Percentiles rank a stretch among this genome's conserved stretches.
phyloP scores from a whole-genome alignment of 2,888 invertebrate genomes.

The Agapostemon virescens region DNA sequence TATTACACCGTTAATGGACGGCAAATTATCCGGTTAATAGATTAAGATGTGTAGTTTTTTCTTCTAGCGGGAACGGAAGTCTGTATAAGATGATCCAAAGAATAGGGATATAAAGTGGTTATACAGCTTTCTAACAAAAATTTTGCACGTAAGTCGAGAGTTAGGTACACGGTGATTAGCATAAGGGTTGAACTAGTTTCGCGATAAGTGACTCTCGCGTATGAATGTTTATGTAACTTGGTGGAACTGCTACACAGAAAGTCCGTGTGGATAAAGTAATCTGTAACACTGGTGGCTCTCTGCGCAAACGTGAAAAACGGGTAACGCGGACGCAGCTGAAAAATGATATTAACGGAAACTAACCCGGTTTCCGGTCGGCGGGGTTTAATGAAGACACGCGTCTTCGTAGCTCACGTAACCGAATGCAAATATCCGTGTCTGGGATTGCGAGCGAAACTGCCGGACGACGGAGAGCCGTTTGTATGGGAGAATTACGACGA shows the following conservation, averaged over 20 bases:
- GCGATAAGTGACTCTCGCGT: neutral
- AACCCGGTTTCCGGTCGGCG: neutral
- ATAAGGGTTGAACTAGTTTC: slow-evolving; percentile 5
- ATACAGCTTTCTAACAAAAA: neutral
- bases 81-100: neutral
- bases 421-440: slow-evolving; percentile 49
- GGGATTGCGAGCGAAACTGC: slow-evolving; percentile 39
- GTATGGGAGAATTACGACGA: slow-evolving; percentile 47
- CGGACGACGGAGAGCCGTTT: slow-evolving; percentile 27
- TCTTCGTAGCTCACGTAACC: slow-evolving; percentile 54
- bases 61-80: neutral
- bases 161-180: neutral
- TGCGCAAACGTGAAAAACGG: neutral
- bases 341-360: slow-evolving; percentile 18
- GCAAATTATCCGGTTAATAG: neutral
- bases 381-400: slow-evolving; percentile 63
- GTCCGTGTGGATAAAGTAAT: neutral
- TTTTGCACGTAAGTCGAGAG: neutral
- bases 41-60: neutral
- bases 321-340: slow-evolving; percentile 1
- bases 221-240: neutral
- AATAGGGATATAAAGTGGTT: neutral
- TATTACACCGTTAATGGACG: neutral
- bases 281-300: neutral
- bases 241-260: neutral